A percentile compares a stretch with the other conserved stretches of the same genome.
Evolutionary conservation across 2,113 vertebrate genomes (phyloP).

Genomic region (Petroica traversi): DNA sequence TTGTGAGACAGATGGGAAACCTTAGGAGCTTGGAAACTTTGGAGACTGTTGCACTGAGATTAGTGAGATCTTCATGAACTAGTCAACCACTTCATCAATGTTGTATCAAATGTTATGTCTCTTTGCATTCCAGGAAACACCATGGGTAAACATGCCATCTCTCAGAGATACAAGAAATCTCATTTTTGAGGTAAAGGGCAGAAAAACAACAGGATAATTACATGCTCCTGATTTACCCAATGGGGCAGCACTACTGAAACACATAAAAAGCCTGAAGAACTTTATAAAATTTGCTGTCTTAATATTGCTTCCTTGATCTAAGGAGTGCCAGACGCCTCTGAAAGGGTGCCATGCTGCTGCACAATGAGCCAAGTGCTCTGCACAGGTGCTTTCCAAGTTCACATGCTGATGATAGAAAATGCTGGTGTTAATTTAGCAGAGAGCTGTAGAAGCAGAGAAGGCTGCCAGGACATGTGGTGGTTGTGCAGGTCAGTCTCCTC

Average conservation of each 20-base stretch:
- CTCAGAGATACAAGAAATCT: background rate
- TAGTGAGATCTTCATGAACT: background rate
- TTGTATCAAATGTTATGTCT: background rate
- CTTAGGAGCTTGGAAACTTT: background rate
- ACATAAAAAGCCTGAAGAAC: background rate
- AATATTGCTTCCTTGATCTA: background rate
- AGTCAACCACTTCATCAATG: background rate
- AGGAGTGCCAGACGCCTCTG: background rate
- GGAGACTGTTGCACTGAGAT: background rate
- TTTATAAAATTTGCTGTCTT: background rate
- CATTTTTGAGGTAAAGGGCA: background rate
- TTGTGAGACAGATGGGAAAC: background rate
- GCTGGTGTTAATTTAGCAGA: background rate
- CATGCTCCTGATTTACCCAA: background rate
- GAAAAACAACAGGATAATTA: background rate
- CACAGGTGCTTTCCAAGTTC: background rate
- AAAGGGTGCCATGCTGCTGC: background rate
- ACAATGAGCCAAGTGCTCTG: background rate
- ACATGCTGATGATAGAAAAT: background rate
- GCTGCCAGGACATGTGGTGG: background rate
- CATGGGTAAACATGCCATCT: background rate
- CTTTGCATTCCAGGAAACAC: background rate
- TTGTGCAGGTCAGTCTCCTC: background rate
- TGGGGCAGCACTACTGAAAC: background rate
- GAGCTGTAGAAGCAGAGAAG: background rate